Conservation (phyloP, 2,113 vertebrate genomes). For the Eudyptes chrysolophus region DNA sequence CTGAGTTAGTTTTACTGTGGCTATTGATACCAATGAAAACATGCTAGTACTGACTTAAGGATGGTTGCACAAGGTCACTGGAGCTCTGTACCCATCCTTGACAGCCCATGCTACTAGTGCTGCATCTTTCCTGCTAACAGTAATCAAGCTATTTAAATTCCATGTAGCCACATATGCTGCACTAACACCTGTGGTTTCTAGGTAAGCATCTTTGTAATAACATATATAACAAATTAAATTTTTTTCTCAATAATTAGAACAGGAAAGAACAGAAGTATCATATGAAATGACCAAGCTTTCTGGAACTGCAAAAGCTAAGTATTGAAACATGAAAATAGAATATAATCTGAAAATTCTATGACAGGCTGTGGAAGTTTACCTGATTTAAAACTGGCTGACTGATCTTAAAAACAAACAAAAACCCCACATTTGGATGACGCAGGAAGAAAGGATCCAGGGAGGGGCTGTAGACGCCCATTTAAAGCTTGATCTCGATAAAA, state of each 20-base stretch:
- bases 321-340: not conserved
- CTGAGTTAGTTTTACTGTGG: not conserved
- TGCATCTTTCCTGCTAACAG: not conserved
- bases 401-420: not conserved
- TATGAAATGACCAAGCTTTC: not conserved
- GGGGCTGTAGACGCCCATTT: not conserved
- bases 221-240: not conserved
- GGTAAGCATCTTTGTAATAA: not conserved
- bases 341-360: not conserved
- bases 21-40: not conserved
- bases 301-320: not conserved
- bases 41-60: not conserved
- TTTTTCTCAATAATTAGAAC: not conserved
- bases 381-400: not conserved
- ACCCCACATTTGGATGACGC: not conserved
- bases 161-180: not conserved
- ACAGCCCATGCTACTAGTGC: not conserved
- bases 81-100: not conserved
- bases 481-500: not conserved
- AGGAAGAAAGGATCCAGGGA: not conserved
- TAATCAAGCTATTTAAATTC: not conserved
- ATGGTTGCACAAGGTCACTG: not conserved
- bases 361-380: not conserved
- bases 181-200: not conserved
- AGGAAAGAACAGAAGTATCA: not conserved